Conservation (phyloP, 2,797 vertebrate species). For the Hippopotamyrus pictus region DNA sequence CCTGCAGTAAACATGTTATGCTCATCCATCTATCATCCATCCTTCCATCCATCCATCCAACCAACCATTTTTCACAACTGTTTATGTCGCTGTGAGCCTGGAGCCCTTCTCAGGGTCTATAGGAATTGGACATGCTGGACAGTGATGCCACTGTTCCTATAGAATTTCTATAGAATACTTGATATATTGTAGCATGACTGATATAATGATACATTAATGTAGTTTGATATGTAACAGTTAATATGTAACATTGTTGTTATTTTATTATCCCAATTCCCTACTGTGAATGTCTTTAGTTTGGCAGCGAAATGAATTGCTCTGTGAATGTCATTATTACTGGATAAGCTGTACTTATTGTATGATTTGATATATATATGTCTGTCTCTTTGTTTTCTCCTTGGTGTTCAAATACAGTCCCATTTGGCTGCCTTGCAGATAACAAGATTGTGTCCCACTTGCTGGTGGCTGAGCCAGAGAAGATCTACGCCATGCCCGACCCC, state of each 20-base stretch:
- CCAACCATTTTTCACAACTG: neutral
- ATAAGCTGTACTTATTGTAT: conserved; percentile 49
- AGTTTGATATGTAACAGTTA: neutral
- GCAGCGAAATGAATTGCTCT: neutral
- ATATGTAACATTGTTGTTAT: neutral
- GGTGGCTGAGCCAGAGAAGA: conserved; percentile 98
- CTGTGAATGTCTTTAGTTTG: neutral
- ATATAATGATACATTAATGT: neutral
- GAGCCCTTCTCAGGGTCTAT: neutral
- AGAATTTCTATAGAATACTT: neutral
- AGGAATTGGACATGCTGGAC: neutral
- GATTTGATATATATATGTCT: conserved; percentile 50
- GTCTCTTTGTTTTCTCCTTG: conserved; percentile 65
- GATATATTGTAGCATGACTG: neutral
- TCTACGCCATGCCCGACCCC: conserved; percentile 98
- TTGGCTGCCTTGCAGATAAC: conserved; percentile 95
- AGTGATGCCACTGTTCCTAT: neutral
- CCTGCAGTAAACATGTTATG: neutral
- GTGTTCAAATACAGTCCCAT: conserved; percentile 75
- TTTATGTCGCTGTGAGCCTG: neutral
- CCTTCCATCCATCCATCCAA: neutral
- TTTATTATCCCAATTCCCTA: neutral
- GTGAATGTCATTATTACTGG: conserved; percentile 29
- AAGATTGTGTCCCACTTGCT: conserved; percentile 99
- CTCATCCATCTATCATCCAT: neutral